phyloP scores from a whole-genome alignment of 2,113 vertebrate genomes.

The mouse (Mus musculus) region GRCm39 chr8:50951501-50952000 shows the following conservation, averaged over 20 bases:
- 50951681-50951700: slow-evolving; percentile 8
- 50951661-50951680: slow-evolving; percentile 61
- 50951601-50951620: slow-evolving; percentile 55
- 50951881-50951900: not conserved
- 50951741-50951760: slow-evolving; percentile 6
- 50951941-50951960: not conserved
- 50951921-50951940: not conserved
- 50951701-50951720: not conserved
- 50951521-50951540: slow-evolving; percentile 51
- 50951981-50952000: too few relatives aligned
- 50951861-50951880: not conserved
- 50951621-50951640: slow-evolving; percentile 33
- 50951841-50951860: not conserved
- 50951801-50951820: not conserved
- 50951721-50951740: not conserved
- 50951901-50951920: not conserved
- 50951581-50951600: slow-evolving; percentile 44
- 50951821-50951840: not conserved
- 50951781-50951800: not conserved
- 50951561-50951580: slow-evolving; percentile 36
- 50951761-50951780: slow-evolving; percentile 46
- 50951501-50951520: slow-evolving; percentile 57
- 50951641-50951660: slow-evolving; percentile 66
- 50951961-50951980: not conserved
- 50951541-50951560: slow-evolving; percentile 65